These are phyloP conservation scores for Chloebia gouldiae DNA, from an alignment of 2,113 vertebrate genomes.

Conservation along the genomic window DNA sequence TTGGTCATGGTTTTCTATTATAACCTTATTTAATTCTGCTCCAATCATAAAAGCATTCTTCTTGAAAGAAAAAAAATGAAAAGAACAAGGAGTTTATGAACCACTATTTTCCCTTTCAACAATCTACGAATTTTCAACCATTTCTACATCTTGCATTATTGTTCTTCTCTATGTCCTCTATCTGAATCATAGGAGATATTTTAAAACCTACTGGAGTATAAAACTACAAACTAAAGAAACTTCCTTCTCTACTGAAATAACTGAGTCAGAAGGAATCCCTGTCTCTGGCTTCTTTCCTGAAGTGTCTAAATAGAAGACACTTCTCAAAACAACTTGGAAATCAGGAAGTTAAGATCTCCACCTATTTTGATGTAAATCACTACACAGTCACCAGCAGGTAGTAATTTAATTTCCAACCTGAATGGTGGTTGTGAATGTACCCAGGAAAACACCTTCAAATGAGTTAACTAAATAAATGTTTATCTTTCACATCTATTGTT, in stretches of 20 bases:
- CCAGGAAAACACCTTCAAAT: neutral
- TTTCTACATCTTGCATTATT: neutral
- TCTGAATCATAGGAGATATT: neutral
- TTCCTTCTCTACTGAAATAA: neutral
- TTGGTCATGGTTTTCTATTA: neutral
- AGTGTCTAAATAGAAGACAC: neutral
- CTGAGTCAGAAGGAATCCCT: slow-evolving; percentile 11
- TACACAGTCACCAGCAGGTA: neutral
- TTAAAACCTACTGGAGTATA: neutral
- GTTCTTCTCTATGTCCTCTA: neutral
- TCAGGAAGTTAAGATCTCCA: neutral
- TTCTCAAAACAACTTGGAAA: neutral
- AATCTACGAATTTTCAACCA: neutral
- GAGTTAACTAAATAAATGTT: neutral
- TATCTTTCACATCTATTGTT: neutral
- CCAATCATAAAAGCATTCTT: neutral
- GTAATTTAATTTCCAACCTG: neutral
- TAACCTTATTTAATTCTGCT: neutral
- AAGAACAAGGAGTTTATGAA: neutral
- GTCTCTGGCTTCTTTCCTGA: neutral
- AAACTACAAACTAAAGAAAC: neutral
- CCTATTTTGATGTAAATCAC: neutral
- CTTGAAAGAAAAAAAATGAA: neutral
- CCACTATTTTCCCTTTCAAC: neutral
- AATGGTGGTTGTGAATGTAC: neutral